Evolutionary conservation across 2,113 vertebrate genomes (phyloP), one percentile per base, ranked within the genome.

Genomic region (Eulemur macaco): DNA sequence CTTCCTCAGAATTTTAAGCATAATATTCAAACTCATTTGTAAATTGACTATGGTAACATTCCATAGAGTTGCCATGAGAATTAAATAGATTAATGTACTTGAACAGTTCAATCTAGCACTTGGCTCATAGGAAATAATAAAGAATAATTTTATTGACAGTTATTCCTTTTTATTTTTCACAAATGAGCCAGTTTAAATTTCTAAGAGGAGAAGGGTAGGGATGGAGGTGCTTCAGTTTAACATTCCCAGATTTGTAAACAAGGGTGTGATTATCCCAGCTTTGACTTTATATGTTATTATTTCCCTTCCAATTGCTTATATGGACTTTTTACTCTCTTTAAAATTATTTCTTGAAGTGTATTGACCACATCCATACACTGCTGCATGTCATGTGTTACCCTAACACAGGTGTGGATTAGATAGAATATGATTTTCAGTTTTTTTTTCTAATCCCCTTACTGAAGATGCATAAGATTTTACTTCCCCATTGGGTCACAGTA

Each of bases 121-220:
- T 45, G 21, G 88, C 5, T 76, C 21, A 81, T 8, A 85, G 20
- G 20, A 83, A 91, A 8, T 80, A 76, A 74, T 77, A 89, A 83
- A 84, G 56, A 45, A 6, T 71, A 47, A 14, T 56, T 63, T 74
- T 93, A 50, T 64, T 63, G 58, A 6, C 58, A 66, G 21, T 77
- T 88, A 27, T 81, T 86, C 8, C 25, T 80, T 95, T 83, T 64
- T 23, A 54, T 58, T 91, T 94, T 96, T 71, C 52, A 74, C 21
- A 78, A 88, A 76, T 88, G 18, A 93, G 50, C 27, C 27, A 52
- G 42, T 66, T 93, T 82, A 85, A 84, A 64, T 92, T 82, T 58
- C 15, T 63, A 54, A 69, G 12, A 66, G 6, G n/a, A 34, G 2
- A 47, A 80, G 31, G 14, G 29, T 31, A 54, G 11, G 2, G 23